Evolutionary conservation across 2,888 invertebrate species (phyloP).

Genomic region (Ariolimax columbianus): DNA sequence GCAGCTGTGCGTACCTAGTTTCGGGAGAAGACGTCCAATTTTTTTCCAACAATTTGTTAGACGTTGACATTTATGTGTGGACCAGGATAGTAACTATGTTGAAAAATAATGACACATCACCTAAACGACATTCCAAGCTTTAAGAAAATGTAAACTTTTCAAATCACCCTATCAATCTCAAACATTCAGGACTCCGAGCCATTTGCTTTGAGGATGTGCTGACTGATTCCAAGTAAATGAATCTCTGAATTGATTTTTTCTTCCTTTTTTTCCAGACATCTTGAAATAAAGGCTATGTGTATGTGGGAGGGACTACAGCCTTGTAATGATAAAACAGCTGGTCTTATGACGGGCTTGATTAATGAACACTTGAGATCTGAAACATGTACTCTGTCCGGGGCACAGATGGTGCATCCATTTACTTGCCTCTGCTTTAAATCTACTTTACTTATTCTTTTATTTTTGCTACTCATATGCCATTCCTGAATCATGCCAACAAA

Average conservation of each 20-base stretch:
- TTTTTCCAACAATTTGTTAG: too few relatives aligned
- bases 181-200: too few relatives aligned
- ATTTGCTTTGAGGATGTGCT: not conserved
- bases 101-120: too few relatives aligned
- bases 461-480: not conserved
- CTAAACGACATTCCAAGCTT: too few relatives aligned
- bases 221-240: not conserved
- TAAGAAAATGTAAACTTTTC: too few relatives aligned
- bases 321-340: constrained; percentile 17
- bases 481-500: not conserved
- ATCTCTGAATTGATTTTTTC: not conserved
- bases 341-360: constrained; percentile 24
- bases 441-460: not conserved
- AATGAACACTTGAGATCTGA: not conserved
- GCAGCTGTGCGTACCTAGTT: too few relatives aligned
- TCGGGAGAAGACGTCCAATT: too few relatives aligned
- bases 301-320: constrained; percentile 38
- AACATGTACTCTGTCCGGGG: not conserved
- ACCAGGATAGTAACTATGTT: too few relatives aligned
- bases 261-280: not conserved
- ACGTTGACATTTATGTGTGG: too few relatives aligned
- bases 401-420: not conserved
- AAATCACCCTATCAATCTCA: too few relatives aligned
- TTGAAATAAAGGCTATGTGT: constrained; percentile 37
- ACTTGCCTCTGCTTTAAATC: not conserved